These are phyloP conservation scores for Drosophila vallismaia DNA, from an alignment of 2,888 invertebrate species.

Conservation along the genomic window DNA sequence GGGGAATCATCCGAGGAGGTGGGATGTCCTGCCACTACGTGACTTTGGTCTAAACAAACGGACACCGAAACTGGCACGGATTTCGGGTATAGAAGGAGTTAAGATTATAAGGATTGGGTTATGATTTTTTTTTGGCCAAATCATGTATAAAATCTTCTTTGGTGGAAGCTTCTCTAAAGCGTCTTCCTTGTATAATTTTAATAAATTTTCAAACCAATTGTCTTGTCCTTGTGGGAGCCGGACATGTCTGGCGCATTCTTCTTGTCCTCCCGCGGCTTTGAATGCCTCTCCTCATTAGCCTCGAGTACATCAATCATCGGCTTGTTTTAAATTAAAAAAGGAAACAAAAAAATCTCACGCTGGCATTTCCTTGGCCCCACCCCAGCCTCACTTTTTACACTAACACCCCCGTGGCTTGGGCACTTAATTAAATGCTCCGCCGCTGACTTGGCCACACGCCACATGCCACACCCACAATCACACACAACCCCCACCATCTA, in stretches of 20 bases:
- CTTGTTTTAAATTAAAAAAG: constrained; percentile 76
- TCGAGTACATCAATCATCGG: constrained; percentile 75
- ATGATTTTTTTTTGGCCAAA: background rate
- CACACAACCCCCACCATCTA: background rate
- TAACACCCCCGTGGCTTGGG: constrained; percentile 41
- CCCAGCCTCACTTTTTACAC: constrained; percentile 12
- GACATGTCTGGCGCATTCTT: background rate
- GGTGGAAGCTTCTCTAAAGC: too few relatives aligned
- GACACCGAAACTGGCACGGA: constrained; percentile 3
- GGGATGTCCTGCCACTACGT: constrained; percentile 15
- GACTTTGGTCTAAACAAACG: constrained; percentile 13
- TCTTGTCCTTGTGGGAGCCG: background rate
- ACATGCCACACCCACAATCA: constrained; percentile 39
- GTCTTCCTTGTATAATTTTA: too few relatives aligned
- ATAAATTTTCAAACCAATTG: too few relatives aligned
- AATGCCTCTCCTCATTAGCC: constrained; percentile 63
- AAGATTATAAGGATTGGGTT: background rate
- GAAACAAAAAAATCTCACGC: constrained; percentile 60
- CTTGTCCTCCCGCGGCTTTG: background rate
- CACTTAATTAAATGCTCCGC: constrained; percentile 73
- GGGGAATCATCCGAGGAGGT: background rate
- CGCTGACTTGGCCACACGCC: constrained; percentile 27
- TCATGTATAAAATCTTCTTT: background rate
- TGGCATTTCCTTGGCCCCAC: constrained; percentile 9
- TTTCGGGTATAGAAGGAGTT: constrained; percentile 2